Percentiles rank a stretch among this genome's conserved stretches.
phyloP scores from a whole-genome alignment of 2,888 invertebrate species.

The Frankliniella fusca region DNA sequence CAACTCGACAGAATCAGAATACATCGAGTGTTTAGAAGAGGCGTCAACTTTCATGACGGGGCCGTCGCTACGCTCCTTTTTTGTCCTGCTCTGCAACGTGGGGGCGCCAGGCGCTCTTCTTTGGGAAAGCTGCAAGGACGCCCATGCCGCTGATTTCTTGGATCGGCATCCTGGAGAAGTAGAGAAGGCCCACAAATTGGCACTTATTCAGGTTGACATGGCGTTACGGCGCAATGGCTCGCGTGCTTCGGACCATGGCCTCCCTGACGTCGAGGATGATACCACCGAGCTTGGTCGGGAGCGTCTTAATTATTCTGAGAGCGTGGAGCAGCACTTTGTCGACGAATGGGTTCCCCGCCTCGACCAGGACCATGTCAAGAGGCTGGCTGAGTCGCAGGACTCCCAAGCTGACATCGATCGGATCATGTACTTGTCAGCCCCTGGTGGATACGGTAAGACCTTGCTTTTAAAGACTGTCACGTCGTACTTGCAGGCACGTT shows the following conservation, averaged over 20 bases:
- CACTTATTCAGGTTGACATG: not conserved
- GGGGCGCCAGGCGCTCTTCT: constrained; percentile 29
- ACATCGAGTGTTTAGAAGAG: constrained; percentile 27
- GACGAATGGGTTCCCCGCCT: constrained; percentile 32
- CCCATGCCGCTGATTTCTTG: constrained; percentile 6
- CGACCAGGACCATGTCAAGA: constrained; percentile 29
- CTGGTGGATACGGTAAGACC: constrained; percentile 36
- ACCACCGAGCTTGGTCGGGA: constrained; percentile 32
- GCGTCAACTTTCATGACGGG: constrained; percentile 31
- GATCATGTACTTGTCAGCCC: constrained; percentile 34
- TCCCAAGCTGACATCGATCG: not conserved
- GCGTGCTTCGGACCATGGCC: too few relatives aligned
- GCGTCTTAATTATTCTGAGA: constrained; percentile 28
- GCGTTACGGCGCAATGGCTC: not conserved
- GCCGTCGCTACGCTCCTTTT: constrained; percentile 23
- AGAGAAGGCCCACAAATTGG: not conserved
- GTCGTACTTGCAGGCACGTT: constrained; percentile 27
- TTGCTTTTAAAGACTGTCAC: constrained; percentile 30
- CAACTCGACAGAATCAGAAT: constrained; percentile 31
- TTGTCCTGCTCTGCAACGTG: constrained; percentile 30
- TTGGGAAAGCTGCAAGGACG: constrained; percentile 27
- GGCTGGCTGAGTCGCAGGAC: not conserved
- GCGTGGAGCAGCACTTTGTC: constrained; percentile 28
- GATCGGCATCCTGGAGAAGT: constrained; percentile 7
- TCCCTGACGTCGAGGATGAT: constrained; percentile 22